Percentiles rank a stretch among this genome's conserved stretches.
These are phyloP conservation scores for Sinohyriopsis cumingii DNA, from an alignment of 2,888 invertebrate species.

Conservation along the genomic window DNA sequence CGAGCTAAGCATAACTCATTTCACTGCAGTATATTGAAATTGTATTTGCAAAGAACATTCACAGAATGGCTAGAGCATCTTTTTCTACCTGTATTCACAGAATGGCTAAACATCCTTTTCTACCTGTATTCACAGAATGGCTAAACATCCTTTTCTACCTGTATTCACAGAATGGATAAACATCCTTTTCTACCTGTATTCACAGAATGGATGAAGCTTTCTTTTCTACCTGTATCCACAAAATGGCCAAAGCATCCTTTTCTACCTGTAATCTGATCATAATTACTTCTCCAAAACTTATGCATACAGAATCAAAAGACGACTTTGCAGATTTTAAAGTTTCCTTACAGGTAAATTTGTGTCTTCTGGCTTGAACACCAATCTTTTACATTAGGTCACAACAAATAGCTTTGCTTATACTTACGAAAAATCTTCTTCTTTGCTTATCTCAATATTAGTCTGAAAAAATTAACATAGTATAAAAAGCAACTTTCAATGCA, in stretches of 20 bases:
- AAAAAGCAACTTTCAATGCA: not conserved
- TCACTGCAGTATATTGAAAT: too few species aligned
- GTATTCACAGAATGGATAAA: too few species aligned
- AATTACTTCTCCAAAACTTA: not conserved
- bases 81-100: not conserved
- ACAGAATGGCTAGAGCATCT: not conserved
- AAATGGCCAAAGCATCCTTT: not conserved
- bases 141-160: too few species aligned
- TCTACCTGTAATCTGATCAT: not conserved
- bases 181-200: too few species aligned
- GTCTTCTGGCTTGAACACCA: too few species aligned
- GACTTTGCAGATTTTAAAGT: not conserved
- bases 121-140: not conserved
- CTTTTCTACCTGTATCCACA: not conserved
- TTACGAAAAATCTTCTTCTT: conserved; percentile 88
- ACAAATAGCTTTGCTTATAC: conserved; percentile 19
- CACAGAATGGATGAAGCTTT: too few species aligned
- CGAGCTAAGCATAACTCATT: too few species aligned
- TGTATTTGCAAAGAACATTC: too few species aligned
- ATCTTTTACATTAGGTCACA: too few species aligned
- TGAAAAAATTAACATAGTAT: conserved; percentile 69
- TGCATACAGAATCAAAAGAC: not conserved
- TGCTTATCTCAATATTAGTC: conserved; percentile 96
- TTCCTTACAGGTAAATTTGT: too few species aligned
- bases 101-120: not conserved